Percentiles rank a stretch among this genome's conserved stretches.
These are phyloP conservation scores for Rhincodon typus DNA, from an alignment of 2,797 vertebrate genomes.

Conservation along the genomic window DNA sequence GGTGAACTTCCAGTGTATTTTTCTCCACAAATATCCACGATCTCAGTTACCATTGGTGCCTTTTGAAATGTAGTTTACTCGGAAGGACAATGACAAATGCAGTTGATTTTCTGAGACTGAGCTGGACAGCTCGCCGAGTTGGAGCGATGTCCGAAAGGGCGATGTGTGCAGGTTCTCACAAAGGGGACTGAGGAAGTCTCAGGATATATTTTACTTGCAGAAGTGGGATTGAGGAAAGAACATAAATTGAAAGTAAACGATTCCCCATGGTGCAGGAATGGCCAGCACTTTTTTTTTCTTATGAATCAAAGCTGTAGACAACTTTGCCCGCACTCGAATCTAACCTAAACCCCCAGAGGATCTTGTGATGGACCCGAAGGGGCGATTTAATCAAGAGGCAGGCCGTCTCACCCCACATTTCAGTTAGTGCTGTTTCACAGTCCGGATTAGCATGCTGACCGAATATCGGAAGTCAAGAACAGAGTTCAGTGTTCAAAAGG, in stretches of 20 bases:
- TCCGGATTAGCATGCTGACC: background rate
- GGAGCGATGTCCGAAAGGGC: background rate
- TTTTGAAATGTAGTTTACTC: background rate
- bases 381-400: background rate
- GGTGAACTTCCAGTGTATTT: background rate
- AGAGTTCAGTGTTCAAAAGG: background rate
- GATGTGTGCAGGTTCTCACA: background rate
- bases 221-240: background rate
- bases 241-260: background rate
- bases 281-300: background rate
- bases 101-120: background rate
- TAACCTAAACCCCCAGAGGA: background rate
- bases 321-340: background rate
- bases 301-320: background rate
- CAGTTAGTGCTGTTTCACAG: background rate
- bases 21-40: background rate
- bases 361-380: background rate
- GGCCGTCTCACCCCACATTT: background rate
- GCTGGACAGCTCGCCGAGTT: background rate
- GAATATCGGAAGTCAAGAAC: background rate
- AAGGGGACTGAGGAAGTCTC: background rate
- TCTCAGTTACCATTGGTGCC: background rate
- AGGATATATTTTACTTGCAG: background rate
- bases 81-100: background rate
- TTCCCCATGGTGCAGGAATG: background rate